These are phyloP conservation scores for Oncorhynchus kisutch DNA, from an alignment of 2,113 vertebrate genomes.

Conservation along the genomic window DNA sequence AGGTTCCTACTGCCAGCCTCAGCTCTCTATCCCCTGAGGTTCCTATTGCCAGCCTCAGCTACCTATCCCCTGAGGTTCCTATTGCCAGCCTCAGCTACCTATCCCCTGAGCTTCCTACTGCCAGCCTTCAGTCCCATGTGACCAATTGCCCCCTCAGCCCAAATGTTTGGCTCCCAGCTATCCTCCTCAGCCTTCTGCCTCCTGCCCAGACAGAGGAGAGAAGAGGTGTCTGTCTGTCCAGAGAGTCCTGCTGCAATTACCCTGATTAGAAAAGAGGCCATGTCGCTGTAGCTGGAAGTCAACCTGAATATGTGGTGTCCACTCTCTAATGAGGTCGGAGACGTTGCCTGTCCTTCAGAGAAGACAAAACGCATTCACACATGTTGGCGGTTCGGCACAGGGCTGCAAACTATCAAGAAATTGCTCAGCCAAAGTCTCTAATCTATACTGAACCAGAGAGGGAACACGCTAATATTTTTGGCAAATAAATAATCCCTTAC, in stretches of 20 bases:
- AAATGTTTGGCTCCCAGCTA: not conserved
- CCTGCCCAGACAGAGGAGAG: slow-evolving; percentile 23
- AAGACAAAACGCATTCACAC: slow-evolving; percentile 2
- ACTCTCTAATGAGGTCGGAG: slow-evolving; percentile 42
- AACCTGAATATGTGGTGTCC: slow-evolving; percentile 43
- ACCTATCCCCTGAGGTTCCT: no score
- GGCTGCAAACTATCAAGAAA: not conserved
- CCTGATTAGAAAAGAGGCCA: slow-evolving; percentile 47
- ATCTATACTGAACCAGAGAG: slow-evolving; percentile 48
- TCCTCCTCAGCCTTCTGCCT: slow-evolving; percentile 20
- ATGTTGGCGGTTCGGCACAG: no score
- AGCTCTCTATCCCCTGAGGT: no score
- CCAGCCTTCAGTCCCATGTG: no score
- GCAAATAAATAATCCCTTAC: slow-evolving; percentile 12
- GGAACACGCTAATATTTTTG: slow-evolving; percentile 38
- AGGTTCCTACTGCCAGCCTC: no score
- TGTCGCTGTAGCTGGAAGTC: slow-evolving; percentile 30
- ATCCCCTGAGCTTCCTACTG: no score
- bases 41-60: no score
- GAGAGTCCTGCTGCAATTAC: slow-evolving; percentile 33
- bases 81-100: no score
- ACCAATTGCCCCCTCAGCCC: not conserved
- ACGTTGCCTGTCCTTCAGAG: slow-evolving; percentile 30
- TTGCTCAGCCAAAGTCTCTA: slow-evolving; percentile 24
- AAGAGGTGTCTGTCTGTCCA: slow-evolving; percentile 19